Evolutionary conservation across 2,888 invertebrate genomes (phyloP).

Genomic region (Drosophila flavopinicola): DNA sequence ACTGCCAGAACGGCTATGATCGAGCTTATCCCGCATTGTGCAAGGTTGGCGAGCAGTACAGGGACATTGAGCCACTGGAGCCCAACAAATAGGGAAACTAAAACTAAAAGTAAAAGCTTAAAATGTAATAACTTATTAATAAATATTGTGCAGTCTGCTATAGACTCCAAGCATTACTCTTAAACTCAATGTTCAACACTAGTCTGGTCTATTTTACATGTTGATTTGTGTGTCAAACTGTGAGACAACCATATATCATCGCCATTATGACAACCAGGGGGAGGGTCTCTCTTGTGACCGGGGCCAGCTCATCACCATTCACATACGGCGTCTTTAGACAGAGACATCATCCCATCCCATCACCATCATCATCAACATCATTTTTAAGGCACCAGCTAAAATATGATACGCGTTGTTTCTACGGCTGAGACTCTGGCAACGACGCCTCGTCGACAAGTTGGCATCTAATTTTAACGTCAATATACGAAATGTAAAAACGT

Average conservation of each 20-base stretch:
- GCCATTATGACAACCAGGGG: slow-evolving; percentile 55
- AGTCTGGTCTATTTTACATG: slow-evolving; percentile 56
- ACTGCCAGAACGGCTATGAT: slow-evolving; percentile 56
- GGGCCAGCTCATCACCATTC: slow-evolving; percentile 32
- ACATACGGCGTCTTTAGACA: slow-evolving; percentile 24
- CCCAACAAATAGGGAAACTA: slow-evolving; percentile 17
- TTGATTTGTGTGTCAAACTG: slow-evolving; percentile 62
- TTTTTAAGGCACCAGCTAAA: slow-evolving; percentile 59
- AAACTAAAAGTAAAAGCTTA: neutral
- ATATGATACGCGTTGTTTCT: slow-evolving; percentile 74
- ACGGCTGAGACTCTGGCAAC: slow-evolving; percentile 26
- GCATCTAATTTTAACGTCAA: slow-evolving; percentile 78
- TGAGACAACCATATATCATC: slow-evolving; percentile 66
- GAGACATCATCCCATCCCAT: slow-evolving; percentile 25
- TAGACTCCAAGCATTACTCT: slow-evolving; percentile 4
- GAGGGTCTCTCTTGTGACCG: neutral
- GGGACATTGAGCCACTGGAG: slow-evolving; percentile 34
- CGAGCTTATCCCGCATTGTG: slow-evolving; percentile 41
- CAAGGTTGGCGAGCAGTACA: slow-evolving; percentile 52
- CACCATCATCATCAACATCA: slow-evolving; percentile 45
- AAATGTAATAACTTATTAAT: slow-evolving; percentile 8
- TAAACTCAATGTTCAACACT: slow-evolving; percentile 6
- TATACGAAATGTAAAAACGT: slow-evolving; percentile 76
- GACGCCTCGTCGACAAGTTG: slow-evolving; percentile 68
- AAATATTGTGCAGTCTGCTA: slow-evolving; percentile 23